Percentiles rank a stretch among this genome's conserved stretches.
phyloP scores from a whole-genome alignment of 1,140 invertebrate genomes.

The Bombus picipes region DNA sequence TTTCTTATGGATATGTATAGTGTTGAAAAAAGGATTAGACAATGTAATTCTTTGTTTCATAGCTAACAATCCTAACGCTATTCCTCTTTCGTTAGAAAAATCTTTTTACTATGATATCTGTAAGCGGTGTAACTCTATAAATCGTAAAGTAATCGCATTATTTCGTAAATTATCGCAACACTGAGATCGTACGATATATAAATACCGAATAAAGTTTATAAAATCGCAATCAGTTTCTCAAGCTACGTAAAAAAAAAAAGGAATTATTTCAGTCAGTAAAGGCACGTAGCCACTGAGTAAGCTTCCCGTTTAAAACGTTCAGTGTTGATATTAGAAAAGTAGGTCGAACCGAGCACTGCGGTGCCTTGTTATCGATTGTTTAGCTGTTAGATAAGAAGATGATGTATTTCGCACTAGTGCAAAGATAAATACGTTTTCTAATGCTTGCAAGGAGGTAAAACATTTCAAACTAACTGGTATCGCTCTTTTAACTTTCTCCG shows the following conservation, averaged over 20 bases:
- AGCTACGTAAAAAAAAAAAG: background rate
- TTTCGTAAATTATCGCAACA: background rate
- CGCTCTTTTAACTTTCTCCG: background rate
- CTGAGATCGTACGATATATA: background rate
- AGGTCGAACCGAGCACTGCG: slow-evolving; percentile 14
- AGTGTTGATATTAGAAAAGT: slow-evolving; percentile 19
- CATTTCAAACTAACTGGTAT: background rate
- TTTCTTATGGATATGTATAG: no score
- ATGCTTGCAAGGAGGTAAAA: background rate
- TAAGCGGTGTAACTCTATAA: background rate
- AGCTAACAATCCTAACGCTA: no score
- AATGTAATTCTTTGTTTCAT: no score
- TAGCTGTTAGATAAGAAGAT: slow-evolving; percentile 36
- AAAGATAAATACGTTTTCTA: slow-evolving; percentile 4
- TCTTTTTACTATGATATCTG: background rate
- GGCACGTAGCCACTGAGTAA: background rate
- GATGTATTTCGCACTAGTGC: background rate
- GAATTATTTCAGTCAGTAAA: background rate
- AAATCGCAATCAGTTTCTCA: background rate
- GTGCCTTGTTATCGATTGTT: slow-evolving; percentile 36
- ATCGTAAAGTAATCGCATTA: background rate
- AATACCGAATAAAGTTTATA: no score
- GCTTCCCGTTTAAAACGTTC: background rate
- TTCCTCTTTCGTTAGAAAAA: background rate
- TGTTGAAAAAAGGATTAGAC: no score